A percentile compares a stretch with the other conserved stretches of the same genome.
phyloP scores from a whole-genome alignment of 2,888 invertebrate genomes.

The Megastigmus dorsalis region DNA sequence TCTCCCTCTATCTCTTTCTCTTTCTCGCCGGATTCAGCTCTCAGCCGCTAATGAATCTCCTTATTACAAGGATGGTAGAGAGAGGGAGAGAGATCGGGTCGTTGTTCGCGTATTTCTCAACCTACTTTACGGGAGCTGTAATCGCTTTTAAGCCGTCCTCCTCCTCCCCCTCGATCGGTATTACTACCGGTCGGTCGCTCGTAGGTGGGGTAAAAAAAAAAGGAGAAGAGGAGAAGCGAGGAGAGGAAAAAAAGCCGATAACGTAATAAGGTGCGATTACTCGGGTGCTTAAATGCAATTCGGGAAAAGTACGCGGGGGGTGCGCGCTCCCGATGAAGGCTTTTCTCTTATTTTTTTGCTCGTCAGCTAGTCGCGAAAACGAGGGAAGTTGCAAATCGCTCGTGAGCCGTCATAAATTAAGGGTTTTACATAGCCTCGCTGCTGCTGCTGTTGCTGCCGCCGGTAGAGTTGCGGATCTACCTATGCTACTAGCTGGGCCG shows the following conservation, averaged over 20 bases:
- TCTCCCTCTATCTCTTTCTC: neutral
- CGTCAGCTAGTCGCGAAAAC: neutral
- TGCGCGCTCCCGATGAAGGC: neutral
- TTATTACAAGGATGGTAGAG: constrained; percentile 15
- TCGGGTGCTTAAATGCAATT: constrained; percentile 32
- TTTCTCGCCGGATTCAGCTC: neutral
- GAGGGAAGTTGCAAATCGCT: constrained; percentile 22
- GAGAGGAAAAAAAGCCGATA: constrained; percentile 26
- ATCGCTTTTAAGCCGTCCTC: constrained; percentile 49
- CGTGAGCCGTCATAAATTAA: constrained; percentile 32
- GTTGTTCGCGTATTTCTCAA: neutral
- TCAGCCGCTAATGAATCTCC: constrained; percentile 38
- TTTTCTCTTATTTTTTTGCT: neutral
- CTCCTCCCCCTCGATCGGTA: constrained; percentile 10
- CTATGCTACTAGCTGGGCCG: no score
- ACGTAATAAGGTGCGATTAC: constrained; percentile 48
- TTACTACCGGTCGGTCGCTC: neutral
- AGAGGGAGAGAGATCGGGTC: no score
- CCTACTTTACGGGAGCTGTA: constrained; percentile 31
- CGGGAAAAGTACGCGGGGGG: neutral
- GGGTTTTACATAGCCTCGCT: constrained; percentile 33
- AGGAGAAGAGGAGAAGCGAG: neutral
- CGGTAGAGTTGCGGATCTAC: no score
- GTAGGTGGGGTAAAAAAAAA: neutral
- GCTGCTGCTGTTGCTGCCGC: no score